phyloP scores from a whole-genome alignment of 1,140 invertebrate species.

The Lithobius niger region DNA sequence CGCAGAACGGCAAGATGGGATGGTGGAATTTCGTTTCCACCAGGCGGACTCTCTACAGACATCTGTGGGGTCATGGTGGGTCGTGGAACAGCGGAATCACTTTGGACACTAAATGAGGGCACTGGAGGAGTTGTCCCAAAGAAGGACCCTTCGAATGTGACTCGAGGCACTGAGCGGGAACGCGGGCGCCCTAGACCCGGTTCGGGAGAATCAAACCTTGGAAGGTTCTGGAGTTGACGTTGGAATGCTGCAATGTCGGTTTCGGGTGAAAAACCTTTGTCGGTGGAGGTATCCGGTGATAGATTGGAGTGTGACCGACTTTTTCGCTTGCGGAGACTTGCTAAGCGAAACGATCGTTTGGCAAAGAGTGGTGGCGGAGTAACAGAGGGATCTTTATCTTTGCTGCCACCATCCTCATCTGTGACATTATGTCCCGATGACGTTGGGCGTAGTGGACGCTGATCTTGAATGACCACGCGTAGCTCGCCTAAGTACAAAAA shows the following conservation, averaged over 20 bases:
- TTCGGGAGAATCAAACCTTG: conserved; percentile 29
- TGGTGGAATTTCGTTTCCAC: too few relatives aligned
- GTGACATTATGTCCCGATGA: conserved; percentile 13
- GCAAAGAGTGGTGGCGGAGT: conserved; percentile 17
- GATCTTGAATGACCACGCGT: conserved; percentile 21
- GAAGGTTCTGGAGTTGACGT: conserved; percentile 39
- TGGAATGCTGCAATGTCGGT: conserved; percentile 40
- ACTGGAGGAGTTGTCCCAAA: too few relatives aligned
- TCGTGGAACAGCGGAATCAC: too few relatives aligned
- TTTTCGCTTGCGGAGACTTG: conserved; percentile 22
- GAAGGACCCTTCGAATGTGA: too few relatives aligned
- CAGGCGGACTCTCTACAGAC: too few relatives aligned
- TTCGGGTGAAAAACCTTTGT: too few relatives aligned
- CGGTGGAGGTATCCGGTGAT: too few relatives aligned
- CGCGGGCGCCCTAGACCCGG: conserved; percentile 26
- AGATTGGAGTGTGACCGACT: conserved; percentile 21
- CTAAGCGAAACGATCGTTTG: conserved; percentile 22
- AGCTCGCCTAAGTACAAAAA: conserved; percentile 20
- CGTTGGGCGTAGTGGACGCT: conserved; percentile 17
- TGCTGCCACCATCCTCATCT: conserved; percentile 11
- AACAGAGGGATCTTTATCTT: too few relatives aligned
- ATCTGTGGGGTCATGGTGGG: too few relatives aligned
- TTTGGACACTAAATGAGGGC: too few relatives aligned
- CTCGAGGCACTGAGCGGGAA: conserved; percentile 38
- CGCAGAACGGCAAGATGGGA: too few relatives aligned